phyloP scores from a whole-genome alignment of 1,140 invertebrate species.

The Drosophila teissieri region DNA sequence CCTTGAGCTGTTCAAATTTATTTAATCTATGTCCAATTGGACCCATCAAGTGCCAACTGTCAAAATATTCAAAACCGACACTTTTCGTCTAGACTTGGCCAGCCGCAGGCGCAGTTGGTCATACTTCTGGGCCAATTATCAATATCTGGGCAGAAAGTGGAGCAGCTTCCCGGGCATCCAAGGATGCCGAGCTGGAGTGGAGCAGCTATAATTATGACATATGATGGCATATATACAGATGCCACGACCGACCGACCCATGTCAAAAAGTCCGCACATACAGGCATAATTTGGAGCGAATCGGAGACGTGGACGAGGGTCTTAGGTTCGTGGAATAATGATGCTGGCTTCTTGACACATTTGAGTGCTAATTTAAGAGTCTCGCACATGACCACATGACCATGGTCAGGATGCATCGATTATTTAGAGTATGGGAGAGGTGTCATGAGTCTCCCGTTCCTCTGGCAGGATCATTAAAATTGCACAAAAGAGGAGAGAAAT shows the following conservation, averaged over 20 bases:
- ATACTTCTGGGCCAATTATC: slow-evolving; percentile 65
- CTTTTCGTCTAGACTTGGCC: slow-evolving; percentile 69
- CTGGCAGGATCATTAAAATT: slow-evolving; percentile 1
- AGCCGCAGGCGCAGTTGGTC: slow-evolving; percentile 57
- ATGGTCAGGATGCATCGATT: slow-evolving; percentile 31
- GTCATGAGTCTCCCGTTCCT: slow-evolving; percentile 1
- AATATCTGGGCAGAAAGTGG: slow-evolving; percentile 34
- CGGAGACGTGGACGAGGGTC: slow-evolving; percentile 45
- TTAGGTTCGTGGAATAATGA: slow-evolving; percentile 64
- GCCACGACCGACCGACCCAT: slow-evolving; percentile 47
- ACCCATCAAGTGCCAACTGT: slow-evolving; percentile 67
- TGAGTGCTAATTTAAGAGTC: slow-evolving; percentile 69
- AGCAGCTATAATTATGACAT: slow-evolving; percentile 79
- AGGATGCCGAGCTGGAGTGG: slow-evolving; percentile 37
- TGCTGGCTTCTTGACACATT: slow-evolving; percentile 67
- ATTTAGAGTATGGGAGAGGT: slow-evolving; percentile 24
- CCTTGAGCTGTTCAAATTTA: slow-evolving; percentile 4
- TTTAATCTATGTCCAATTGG: slow-evolving; percentile 32
- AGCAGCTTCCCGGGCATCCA: slow-evolving; percentile 8
- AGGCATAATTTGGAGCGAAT: slow-evolving; percentile 51
- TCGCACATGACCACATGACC: slow-evolving; percentile 59
- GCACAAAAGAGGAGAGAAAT: background rate
- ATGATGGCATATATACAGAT: slow-evolving; percentile 46
- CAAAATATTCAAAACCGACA: slow-evolving; percentile 63
- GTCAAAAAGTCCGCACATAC: slow-evolving; percentile 56